Evolutionary conservation across 2,888 invertebrate genomes (phyloP).

Genomic region (Heliconius charithonia): DNA sequence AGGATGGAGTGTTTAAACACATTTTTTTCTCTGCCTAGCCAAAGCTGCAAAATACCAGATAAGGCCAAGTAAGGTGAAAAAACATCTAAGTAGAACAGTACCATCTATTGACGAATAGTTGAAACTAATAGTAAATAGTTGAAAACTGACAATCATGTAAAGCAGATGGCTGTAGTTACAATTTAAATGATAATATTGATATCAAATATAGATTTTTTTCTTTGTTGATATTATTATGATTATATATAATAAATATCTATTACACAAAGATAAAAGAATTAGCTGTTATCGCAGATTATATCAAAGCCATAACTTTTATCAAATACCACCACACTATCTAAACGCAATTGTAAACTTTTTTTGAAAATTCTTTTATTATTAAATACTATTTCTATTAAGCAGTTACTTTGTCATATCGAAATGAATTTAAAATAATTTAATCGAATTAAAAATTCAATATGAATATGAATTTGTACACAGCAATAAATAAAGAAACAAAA

Average conservation of each 20-base stretch:
- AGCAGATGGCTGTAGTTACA: not conserved
- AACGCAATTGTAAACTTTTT: not conserved
- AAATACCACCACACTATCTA: not conserved
- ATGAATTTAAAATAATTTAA: not conserved
- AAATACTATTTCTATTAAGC: not conserved
- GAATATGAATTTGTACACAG: not conserved
- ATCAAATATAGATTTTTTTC: not conserved
- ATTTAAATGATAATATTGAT: not conserved
- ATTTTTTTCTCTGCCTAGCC: too few relatives aligned
- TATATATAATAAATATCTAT: constrained; percentile 10
- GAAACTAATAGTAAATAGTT: not conserved
- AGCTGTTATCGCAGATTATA: not conserved
- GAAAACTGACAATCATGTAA: not conserved
- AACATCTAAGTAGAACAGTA: not conserved
- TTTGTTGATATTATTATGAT: constrained; percentile 10
- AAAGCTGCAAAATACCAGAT: too few relatives aligned
- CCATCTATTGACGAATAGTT: constrained; percentile 13
- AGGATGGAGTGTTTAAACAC: too few relatives aligned
- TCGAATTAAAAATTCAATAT: not conserved
- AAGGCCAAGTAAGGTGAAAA: too few relatives aligned
- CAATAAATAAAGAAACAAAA: constrained; percentile 53
- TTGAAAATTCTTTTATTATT: not conserved
- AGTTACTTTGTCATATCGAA: not conserved
- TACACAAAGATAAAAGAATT: constrained; percentile 3
- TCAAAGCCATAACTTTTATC: constrained; percentile 8